A percentile compares a stretch with the other conserved stretches of the same genome.
Conservation (phyloP, 2,888 invertebrate genomes). For the Eristalis pertinax region DNA sequence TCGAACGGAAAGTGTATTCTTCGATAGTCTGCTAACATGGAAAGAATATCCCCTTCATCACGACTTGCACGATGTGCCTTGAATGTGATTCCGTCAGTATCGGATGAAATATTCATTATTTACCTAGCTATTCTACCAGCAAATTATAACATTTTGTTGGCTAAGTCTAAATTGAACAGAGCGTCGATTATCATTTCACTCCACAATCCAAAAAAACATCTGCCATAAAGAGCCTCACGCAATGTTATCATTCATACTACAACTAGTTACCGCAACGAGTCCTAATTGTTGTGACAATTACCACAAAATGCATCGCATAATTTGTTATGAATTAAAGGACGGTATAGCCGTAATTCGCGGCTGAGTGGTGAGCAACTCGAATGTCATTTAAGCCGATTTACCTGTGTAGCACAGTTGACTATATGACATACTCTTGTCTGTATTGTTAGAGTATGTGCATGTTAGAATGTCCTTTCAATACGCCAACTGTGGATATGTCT, state of each 20-base stretch:
- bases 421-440: neutral
- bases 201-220: too few species aligned
- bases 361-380: conserved; percentile 5
- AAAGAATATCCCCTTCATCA: too few species aligned
- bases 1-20: too few species aligned
- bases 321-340: conserved; percentile 70
- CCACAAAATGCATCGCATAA: conserved; percentile 61
- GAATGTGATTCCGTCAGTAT: too few species aligned
- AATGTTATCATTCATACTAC: neutral
- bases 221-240: neutral
- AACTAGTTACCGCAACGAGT: neutral
- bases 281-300: conserved; percentile 66
- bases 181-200: neutral
- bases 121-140: too few species aligned
- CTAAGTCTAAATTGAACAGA: neutral
- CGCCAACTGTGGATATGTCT: neutral
- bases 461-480: neutral
- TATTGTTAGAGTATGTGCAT: neutral
- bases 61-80: too few species aligned
- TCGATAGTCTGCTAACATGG: too few species aligned
- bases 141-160: too few species aligned
- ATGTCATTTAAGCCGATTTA: conserved; percentile 57
- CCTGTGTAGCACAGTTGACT: neutral
- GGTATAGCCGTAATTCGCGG: conserved; percentile 14
- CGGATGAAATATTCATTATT: too few species aligned